Conservation (phyloP, 1,140 invertebrate species). For the Conopomorpha cramerella region DNA sequence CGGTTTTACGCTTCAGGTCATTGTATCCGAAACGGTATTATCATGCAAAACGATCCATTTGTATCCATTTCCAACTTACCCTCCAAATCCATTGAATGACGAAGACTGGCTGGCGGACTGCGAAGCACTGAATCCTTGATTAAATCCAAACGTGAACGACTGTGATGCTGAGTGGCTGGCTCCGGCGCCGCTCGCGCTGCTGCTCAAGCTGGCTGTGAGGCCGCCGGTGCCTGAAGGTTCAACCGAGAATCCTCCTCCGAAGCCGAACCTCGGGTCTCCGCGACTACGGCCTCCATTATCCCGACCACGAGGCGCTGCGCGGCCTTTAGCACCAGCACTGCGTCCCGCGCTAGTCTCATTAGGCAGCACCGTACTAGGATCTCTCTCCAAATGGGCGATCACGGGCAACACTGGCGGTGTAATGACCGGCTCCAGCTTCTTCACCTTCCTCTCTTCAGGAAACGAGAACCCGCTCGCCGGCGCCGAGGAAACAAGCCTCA, state of each 20-base stretch:
- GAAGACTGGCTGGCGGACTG: constrained; percentile 47
- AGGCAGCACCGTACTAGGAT: constrained; percentile 40
- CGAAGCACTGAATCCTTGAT: constrained; percentile 45
- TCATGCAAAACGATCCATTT: neutral
- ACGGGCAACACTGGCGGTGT: constrained; percentile 45
- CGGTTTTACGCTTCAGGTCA: too few species aligned
- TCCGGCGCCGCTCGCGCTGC: constrained; percentile 31
- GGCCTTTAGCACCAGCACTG: too few species aligned
- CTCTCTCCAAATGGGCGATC: constrained; percentile 43
- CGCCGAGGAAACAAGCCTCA: constrained; percentile 11
- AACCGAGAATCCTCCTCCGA: constrained; percentile 33
- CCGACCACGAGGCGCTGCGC: constrained; percentile 1
- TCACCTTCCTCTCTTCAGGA: constrained; percentile 30
- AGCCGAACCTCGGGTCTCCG: constrained; percentile 28
- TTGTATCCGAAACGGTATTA: too few species aligned
- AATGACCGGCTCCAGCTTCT: constrained; percentile 39
- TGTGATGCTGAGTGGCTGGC: constrained; percentile 42
- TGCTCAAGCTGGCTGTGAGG: constrained; percentile 36
- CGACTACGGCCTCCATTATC: constrained; percentile 2
- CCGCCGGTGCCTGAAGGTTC: constrained; percentile 31
- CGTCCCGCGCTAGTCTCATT: constrained; percentile 15
- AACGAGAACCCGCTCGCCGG: constrained; percentile 37
- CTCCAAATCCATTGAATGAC: constrained; percentile 45
- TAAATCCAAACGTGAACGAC: constrained; percentile 48
- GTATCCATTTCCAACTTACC: constrained; percentile 17